phyloP scores from a whole-genome alignment of 2,888 invertebrate species.

The Erynnis tages region DNA sequence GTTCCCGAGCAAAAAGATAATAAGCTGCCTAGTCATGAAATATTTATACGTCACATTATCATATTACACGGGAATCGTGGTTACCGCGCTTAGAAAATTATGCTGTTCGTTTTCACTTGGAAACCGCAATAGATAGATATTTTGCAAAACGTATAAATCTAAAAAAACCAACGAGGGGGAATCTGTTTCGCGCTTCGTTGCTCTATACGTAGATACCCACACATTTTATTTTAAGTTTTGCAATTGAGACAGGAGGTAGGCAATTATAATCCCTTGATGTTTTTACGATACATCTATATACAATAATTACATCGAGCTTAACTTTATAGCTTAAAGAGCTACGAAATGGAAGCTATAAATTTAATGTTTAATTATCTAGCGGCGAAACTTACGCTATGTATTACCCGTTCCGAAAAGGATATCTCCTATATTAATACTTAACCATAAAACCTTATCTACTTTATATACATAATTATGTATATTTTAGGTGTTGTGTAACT shows the following conservation, averaged over 20 bases:
- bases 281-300: conserved; percentile 47
- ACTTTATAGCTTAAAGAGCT: conserved; percentile 47
- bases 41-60: conserved; percentile 78
- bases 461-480: too few species aligned
- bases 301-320: conserved; percentile 46
- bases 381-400: conserved; percentile 7
- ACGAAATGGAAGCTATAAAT: conserved; percentile 51
- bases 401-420: neutral
- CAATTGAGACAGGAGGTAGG: conserved; percentile 28
- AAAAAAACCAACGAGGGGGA: conserved; percentile 28
- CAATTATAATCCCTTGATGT: conserved; percentile 43
- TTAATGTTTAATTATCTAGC: conserved; percentile 31
- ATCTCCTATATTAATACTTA: neutral
- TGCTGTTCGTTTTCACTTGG: conserved; percentile 74
- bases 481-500: too few species aligned
- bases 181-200: conserved; percentile 41
- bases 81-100: conserved; percentile 76
- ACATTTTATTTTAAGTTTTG: conserved; percentile 29
- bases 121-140: conserved; percentile 47
- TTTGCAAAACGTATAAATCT: conserved; percentile 21
- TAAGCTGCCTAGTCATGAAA: conserved; percentile 70
- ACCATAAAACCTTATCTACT: too few species aligned
- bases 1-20: conserved; percentile 72
- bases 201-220: conserved; percentile 38
- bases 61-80: conserved; percentile 79